Evolutionary conservation across 2,888 invertebrate species (phyloP).

Genomic region (Psylliodes chrysocephalus): DNA sequence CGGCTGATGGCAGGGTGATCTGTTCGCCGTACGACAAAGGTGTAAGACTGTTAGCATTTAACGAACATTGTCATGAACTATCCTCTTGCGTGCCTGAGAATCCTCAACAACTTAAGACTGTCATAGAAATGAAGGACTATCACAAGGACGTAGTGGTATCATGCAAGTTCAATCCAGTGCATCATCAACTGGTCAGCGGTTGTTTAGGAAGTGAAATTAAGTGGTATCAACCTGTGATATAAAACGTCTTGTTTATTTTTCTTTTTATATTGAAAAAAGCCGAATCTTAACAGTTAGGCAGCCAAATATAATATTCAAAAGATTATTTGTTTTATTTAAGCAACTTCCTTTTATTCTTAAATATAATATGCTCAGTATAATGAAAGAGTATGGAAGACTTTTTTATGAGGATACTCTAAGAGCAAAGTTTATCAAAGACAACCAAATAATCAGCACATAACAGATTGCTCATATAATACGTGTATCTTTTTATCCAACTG

Average conservation of each 20-base stretch:
- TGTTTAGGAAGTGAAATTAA: constrained; percentile 89
- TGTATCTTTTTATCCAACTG: too few relatives aligned
- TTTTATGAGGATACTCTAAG: too few relatives aligned
- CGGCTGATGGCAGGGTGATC: constrained; percentile 88
- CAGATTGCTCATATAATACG: too few relatives aligned
- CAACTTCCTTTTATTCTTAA: too few relatives aligned
- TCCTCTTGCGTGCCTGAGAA: constrained; percentile 72
- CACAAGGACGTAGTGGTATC: constrained; percentile 88
- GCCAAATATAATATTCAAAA: not conserved
- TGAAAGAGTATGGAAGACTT: too few relatives aligned
- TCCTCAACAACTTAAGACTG: constrained; percentile 69
- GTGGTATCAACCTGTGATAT: constrained; percentile 83
- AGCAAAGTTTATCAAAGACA: too few relatives aligned
- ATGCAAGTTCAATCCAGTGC: constrained; percentile 88
- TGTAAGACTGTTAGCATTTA: constrained; percentile 84
- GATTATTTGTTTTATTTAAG: too few relatives aligned
- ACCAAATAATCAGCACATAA: too few relatives aligned
- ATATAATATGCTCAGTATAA: too few relatives aligned
- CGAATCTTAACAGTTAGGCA: not conserved
- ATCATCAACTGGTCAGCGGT: constrained; percentile 89
- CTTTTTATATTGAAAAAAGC: not conserved
- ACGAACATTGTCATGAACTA: constrained; percentile 80
- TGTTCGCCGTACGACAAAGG: constrained; percentile 92
- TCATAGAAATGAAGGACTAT: constrained; percentile 76
- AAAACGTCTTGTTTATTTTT: constrained; percentile 41